Evolutionary conservation across 2,797 vertebrate species (phyloP).

Genomic region (Crocodylus rhombifer): DNA sequence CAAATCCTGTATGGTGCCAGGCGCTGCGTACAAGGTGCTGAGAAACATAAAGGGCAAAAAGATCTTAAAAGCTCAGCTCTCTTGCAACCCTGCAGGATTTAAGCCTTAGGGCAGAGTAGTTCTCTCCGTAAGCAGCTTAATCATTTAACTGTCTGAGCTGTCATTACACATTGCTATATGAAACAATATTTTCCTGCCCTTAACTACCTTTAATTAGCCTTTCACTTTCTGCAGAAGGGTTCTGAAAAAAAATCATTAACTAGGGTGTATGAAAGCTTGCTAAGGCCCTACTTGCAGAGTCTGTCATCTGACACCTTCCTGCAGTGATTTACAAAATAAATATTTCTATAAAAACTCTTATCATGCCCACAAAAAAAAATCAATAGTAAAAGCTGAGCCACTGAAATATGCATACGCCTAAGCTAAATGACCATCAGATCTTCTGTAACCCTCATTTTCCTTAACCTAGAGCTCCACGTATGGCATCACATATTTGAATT

Average conservation of each 20-base stretch:
- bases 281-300: background rate
- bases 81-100: background rate
- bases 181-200: slow-evolving; percentile 9
- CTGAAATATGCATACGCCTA: background rate
- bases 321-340: background rate
- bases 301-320: slow-evolving; percentile 7
- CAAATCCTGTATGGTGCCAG: background rate
- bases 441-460: background rate
- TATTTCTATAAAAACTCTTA: slow-evolving; percentile 15
- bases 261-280: background rate
- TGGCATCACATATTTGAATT: background rate
- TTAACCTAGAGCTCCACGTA: background rate
- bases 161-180: slow-evolving; percentile 6
- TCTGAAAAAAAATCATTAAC: slow-evolving; percentile 16
- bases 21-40: background rate
- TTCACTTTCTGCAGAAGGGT: background rate
- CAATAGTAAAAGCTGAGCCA: background rate
- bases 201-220: slow-evolving; percentile 55
- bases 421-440: background rate
- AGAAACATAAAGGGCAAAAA: background rate
- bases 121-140: slow-evolving; percentile 29
- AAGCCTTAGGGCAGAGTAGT: background rate
- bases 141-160: background rate
- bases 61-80: slow-evolving; percentile 21
- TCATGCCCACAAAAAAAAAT: background rate